Percentiles rank a stretch among this genome's conserved stretches.
phyloP scores from a whole-genome alignment of 2,888 invertebrate species.

The Mesorhabditis sp. region DNA sequence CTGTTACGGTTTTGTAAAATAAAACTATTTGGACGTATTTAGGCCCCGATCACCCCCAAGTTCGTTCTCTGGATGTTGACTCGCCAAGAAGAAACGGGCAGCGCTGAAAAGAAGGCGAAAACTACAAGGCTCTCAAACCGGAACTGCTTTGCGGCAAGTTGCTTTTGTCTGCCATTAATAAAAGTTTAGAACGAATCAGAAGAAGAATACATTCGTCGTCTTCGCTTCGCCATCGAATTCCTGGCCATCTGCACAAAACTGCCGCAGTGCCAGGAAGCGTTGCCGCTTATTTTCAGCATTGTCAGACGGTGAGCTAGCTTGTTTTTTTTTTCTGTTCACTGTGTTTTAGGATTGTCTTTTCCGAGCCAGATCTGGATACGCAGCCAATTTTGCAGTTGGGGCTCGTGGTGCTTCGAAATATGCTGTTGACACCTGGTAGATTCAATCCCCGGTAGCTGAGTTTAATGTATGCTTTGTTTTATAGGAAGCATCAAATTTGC shows the following conservation, averaged over 20 bases:
- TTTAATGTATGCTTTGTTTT: slow-evolving; percentile 17
- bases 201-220: slow-evolving; percentile 24
- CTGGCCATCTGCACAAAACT: slow-evolving; percentile 15
- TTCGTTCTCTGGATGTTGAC: slow-evolving; percentile 26
- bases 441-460: slow-evolving; percentile 8
- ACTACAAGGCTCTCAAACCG: slow-evolving; percentile 14
- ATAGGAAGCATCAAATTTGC: background rate
- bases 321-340: no score
- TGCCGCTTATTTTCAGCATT: slow-evolving; percentile 15
- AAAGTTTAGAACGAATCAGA: slow-evolving; percentile 15
- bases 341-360: no score
- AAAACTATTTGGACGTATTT: slow-evolving; percentile 10
- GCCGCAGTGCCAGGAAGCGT: slow-evolving; percentile 12
- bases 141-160: slow-evolving; percentile 7
- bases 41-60: slow-evolving; percentile 17
- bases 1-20: background rate
- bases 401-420: slow-evolving; percentile 71
- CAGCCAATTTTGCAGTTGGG: slow-evolving; percentile 67
- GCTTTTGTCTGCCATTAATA: background rate
- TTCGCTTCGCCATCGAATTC: slow-evolving; percentile 35
- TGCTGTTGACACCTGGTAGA: slow-evolving; percentile 25
- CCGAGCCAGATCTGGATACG: no score
- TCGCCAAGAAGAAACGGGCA: slow-evolving; percentile 20
- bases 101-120: slow-evolving; percentile 30
- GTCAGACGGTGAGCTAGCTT: no score